These are phyloP conservation scores for honey bee (Apis mellifera) DNA, from an alignment of 1,140 invertebrate genomes.

Conservation along the genomic window Amel_HAv3.1 CM009937.2:9899501-9900000, in stretches of 20 bases:
- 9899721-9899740: constrained; percentile 47
- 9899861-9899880: constrained; percentile 51
- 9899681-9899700: neutral
- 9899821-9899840: constrained; percentile 65
- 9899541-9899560: too few relatives aligned
- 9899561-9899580: too few relatives aligned
- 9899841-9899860: constrained; percentile 62
- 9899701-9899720: constrained; percentile 39
- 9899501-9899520: too few relatives aligned
- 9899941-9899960: neutral
- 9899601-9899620: too few relatives aligned
- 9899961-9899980: neutral
- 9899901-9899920: constrained; percentile 49
- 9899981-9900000: constrained; percentile 35
- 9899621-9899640: too few relatives aligned
- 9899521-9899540: too few relatives aligned
- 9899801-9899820: constrained; percentile 59
- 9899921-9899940: constrained; percentile 30
- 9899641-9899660: too few relatives aligned
- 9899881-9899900: constrained; percentile 62
- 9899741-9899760: neutral
- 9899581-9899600: too few relatives aligned
- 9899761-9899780: neutral
- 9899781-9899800: neutral
- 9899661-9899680: too few relatives aligned